Percentiles rank a stretch among this genome's conserved stretches.
Conservation (phyloP, 2,888 invertebrate species). For the Enchytraeus crypticus region DNA sequence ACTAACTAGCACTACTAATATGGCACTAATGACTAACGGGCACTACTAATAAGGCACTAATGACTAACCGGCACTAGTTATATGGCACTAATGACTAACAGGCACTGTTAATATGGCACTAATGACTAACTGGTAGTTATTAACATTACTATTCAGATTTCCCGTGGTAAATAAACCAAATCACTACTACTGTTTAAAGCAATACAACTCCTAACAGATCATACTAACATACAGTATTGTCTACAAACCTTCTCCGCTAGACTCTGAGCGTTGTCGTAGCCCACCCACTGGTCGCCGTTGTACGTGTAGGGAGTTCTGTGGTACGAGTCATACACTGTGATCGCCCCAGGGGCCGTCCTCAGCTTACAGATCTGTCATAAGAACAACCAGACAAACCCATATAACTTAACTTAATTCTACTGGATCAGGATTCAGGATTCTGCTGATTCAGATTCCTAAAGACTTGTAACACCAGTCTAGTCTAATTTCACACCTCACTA, state of each 20-base stretch:
- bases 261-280: conserved; percentile 22
- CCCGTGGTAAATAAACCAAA: background rate
- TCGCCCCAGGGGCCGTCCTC: conserved; percentile 1
- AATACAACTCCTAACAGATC: background rate
- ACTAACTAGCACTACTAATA: no score
- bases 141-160: no score
- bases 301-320: conserved; percentile 16
- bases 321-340: conserved; percentile 9
- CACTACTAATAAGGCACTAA: no score
- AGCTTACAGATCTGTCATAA: conserved; percentile 14
- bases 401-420: no score
- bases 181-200: background rate
- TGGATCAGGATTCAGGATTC: no score
- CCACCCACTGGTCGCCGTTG: conserved; percentile 22
- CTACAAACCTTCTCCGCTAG: conserved; percentile 12
- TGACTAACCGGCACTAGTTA: no score
- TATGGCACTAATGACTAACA: background rate
- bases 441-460: no score
- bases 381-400: background rate
- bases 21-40: no score
- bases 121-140: no score
- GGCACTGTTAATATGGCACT: background rate
- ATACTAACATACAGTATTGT: background rate
- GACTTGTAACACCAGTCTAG: no score
- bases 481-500: no score